Conservation (phyloP, 2,113 vertebrate genomes). For the Morphnarchus princeps region DNA sequence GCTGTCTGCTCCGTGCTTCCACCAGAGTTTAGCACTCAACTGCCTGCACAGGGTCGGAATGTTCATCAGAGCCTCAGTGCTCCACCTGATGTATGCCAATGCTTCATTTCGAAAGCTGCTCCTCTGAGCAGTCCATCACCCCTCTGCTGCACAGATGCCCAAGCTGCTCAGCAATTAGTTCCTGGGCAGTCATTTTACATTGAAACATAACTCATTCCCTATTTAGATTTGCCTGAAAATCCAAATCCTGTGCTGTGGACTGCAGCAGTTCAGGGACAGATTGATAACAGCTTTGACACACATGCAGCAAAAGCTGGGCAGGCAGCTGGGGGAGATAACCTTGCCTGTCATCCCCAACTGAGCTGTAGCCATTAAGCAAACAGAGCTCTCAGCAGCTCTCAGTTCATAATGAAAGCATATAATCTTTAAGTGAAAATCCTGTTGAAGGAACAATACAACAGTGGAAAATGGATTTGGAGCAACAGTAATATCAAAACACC, state of each 20-base stretch:
- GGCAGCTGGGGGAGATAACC: not conserved
- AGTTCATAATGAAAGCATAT: not conserved
- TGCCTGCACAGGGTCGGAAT: not conserved
- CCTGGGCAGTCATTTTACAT: not conserved
- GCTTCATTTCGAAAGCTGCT: not conserved
- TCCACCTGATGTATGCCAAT: not conserved
- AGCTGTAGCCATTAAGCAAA: not conserved
- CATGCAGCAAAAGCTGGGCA: not conserved
- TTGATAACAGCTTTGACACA: fast-evolving
- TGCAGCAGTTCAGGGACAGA: not conserved
- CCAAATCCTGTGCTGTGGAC: not conserved
- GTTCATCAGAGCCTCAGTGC: not conserved
- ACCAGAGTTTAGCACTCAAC: not conserved
- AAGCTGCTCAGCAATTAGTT: not conserved
- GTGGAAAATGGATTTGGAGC: not conserved
- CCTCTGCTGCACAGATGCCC: not conserved
- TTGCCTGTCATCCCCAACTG: not conserved
- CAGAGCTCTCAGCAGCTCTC: not conserved
- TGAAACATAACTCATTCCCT: not conserved
- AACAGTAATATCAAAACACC: not conserved
- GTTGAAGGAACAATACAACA: not conserved
- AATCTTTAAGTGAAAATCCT: not conserved
- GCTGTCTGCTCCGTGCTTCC: not conserved
- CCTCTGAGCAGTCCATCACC: not conserved
- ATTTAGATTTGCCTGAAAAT: not conserved